Conservation (phyloP, 2,888 invertebrate species). For the Cheilosia soror region DNA sequence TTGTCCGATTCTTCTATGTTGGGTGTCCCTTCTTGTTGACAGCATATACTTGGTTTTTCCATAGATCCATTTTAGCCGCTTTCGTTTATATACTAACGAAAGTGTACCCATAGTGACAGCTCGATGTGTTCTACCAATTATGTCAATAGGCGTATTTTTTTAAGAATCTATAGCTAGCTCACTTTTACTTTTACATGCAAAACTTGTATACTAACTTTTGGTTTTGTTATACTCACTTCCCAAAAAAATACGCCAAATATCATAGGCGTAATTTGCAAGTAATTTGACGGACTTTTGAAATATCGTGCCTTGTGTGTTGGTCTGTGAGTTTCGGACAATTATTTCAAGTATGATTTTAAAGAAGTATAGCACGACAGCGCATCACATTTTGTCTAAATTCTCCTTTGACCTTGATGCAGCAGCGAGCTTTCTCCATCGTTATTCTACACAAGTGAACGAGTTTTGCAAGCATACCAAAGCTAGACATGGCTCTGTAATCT, state of each 20-base stretch:
- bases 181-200: no score
- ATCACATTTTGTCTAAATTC: background rate
- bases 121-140: no score
- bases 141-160: no score
- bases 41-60: background rate
- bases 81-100: background rate
- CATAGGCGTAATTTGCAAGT: background rate
- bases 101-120: no score
- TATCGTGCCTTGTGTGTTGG: background rate
- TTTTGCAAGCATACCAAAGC: background rate
- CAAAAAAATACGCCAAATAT: no score
- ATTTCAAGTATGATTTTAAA: background rate
- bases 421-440: background rate
- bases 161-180: no score
- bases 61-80: background rate
- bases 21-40: no score
- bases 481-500: background rate
- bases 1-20: no score
- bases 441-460: no score
- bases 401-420: background rate
- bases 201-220: no score
- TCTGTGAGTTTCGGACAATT: background rate
- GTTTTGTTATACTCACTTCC: no score
- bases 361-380: background rate
- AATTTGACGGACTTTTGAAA: background rate